Percentiles rank a stretch among this genome's conserved stretches.
These are phyloP conservation scores for Macaca fascicularis DNA, from an alignment of 2,113 vertebrate genomes.

Conservation along the genomic window T2T-MFA8v1.1 NC_088388.1:5251001-5251500, in stretches of 20 bases:
- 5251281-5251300: neutral
- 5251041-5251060: too few species aligned
- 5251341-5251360: neutral
- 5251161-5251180: neutral
- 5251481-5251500: neutral
- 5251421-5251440: neutral
- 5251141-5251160: neutral
- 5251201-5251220: neutral
- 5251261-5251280: neutral
- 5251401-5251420: too few species aligned
- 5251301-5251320: too few species aligned
- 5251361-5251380: neutral
- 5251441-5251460: neutral
- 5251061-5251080: too few species aligned
- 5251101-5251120: too few species aligned
- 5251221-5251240: neutral
- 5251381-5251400: accelerated
- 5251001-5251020: too few species aligned
- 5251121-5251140: neutral
- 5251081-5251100: too few species aligned
- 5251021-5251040: too few species aligned
- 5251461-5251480: neutral
- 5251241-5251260: neutral
- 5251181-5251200: too few species aligned
- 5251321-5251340: too few species aligned